A percentile compares a stretch with the other conserved stretches of the same genome.
phyloP scores from a whole-genome alignment of 2,888 invertebrate genomes.

The Apocheima hispidaria region DNA sequence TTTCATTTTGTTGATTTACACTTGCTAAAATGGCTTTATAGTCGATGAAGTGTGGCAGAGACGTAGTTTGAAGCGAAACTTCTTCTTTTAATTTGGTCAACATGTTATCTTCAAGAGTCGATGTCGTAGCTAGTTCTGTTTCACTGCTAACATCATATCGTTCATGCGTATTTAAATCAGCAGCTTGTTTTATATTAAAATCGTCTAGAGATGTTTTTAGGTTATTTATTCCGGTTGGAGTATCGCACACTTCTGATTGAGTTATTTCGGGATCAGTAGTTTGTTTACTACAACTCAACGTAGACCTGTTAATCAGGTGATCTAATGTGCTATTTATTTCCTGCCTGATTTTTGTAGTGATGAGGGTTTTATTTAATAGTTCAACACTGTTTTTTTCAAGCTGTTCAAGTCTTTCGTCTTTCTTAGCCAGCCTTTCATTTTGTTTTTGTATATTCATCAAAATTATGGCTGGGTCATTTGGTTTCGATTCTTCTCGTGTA shows the following conservation, averaged over 20 bases:
- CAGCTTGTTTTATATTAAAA: slow-evolving; percentile 20
- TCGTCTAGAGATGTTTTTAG: slow-evolving; percentile 6
- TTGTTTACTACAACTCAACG: slow-evolving; percentile 18
- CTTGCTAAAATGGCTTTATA: slow-evolving; percentile 58
- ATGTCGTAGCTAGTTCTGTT: neutral
- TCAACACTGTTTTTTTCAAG: slow-evolving; percentile 59
- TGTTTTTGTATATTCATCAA: slow-evolving; percentile 57
- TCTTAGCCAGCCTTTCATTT: slow-evolving; percentile 56
- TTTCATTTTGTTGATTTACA: slow-evolving; percentile 58
- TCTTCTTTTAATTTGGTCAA: slow-evolving; percentile 1
- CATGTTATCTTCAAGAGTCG: neutral
- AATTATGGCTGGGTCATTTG: slow-evolving; percentile 58
- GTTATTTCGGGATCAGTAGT: slow-evolving; percentile 17
- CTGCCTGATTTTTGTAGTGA: slow-evolving; percentile 49
- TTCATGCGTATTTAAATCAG: slow-evolving; percentile 18
- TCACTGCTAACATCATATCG: slow-evolving; percentile 18
- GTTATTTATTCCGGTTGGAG: slow-evolving; percentile 11
- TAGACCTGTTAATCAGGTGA: slow-evolving; percentile 47
- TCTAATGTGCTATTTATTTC: slow-evolving; percentile 55
- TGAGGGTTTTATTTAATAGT: slow-evolving; percentile 53
- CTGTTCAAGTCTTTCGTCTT: slow-evolving; percentile 57
- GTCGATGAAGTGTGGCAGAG: slow-evolving; percentile 33
- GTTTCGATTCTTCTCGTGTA: slow-evolving; percentile 15
- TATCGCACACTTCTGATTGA: slow-evolving; percentile 6
- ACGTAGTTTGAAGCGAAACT: neutral